Evolutionary conservation across 2,888 invertebrate species (phyloP), one percentile per base, ranked within the genome.

Genomic region (Panopea generosa): DNA sequence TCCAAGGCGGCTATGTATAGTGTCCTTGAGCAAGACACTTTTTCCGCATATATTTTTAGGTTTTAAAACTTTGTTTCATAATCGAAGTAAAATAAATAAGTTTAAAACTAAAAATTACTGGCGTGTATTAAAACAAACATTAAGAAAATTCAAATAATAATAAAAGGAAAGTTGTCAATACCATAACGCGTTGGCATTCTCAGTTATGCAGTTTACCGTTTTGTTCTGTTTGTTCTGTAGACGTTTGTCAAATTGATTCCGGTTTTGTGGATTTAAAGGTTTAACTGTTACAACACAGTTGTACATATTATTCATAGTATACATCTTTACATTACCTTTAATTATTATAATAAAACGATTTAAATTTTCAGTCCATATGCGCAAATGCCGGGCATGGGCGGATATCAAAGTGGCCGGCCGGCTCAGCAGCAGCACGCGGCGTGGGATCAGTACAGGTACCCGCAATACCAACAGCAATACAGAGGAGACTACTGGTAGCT

Each of bases 361-460:
- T 18, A 47, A 18, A 14, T 4, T 53, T 78, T 27, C 63, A 78
- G 72, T 40, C 79, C 74, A 14, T 79, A 79, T 60, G 61, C 63
- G 43, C 71, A 71, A 18, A 65, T 72, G 68, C 74, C 71, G 1
- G 49, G 62, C 50, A 66, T 62, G 53, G 68, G 61, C 16, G 68
- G 63, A 0, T 65, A 71, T 52, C 72, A 59, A 22, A 67, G 63
- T 26, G 71, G 68, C n/a, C 52, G 65, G 16, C 77, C 67, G 0
- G 29, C 68, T 18, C 60, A 52, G 9, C 77, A 77, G 24, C 67
- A 77, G 18, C 78, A n/a, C n/a, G n/a, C n/a, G n/a, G n/a, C 73
- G 18, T 75, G 75, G 74, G 75, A 75, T 53, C 75, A 59, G 27
- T 79, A 79, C 24, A 49, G 74, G 45, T 60, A 61, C 16, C 55